Conservation (phyloP, 2,797 vertebrate species). For the Sebastes vulpes region DNA sequence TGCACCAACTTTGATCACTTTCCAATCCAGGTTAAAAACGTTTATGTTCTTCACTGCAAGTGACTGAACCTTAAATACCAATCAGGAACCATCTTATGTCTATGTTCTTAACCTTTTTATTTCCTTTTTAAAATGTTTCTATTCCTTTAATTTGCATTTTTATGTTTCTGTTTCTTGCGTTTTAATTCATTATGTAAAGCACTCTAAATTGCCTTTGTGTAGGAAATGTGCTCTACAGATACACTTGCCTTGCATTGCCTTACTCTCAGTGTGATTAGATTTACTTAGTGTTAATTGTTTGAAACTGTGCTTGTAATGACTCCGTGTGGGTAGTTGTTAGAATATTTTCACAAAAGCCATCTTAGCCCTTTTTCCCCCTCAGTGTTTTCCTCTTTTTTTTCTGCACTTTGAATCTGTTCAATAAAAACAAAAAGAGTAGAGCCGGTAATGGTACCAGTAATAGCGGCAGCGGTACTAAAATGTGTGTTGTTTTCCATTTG, state of each 20-base stretch:
- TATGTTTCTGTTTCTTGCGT: background rate
- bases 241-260: background rate
- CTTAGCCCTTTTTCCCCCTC: background rate
- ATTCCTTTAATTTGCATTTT: background rate
- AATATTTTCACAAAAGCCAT: constrained; percentile 8
- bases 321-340: background rate
- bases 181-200: background rate
- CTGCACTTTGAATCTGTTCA: constrained; percentile 3
- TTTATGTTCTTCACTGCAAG: background rate
- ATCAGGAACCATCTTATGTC: background rate
- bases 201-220: background rate
- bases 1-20: background rate
- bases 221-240: background rate
- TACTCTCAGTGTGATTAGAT: constrained; percentile 13
- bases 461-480: background rate
- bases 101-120: background rate
- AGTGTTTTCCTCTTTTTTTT: background rate
- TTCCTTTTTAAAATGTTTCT: background rate
- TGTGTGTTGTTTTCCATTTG: constrained; percentile 31
- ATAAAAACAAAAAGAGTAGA: constrained; percentile 12
- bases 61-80: background rate
- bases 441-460: constrained; percentile 3
- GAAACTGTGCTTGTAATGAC: background rate
- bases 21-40: background rate
- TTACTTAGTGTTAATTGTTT: constrained; percentile 16